phyloP scores from a whole-genome alignment of 1,140 invertebrate genomes.

The Heliconius himera region DNA sequence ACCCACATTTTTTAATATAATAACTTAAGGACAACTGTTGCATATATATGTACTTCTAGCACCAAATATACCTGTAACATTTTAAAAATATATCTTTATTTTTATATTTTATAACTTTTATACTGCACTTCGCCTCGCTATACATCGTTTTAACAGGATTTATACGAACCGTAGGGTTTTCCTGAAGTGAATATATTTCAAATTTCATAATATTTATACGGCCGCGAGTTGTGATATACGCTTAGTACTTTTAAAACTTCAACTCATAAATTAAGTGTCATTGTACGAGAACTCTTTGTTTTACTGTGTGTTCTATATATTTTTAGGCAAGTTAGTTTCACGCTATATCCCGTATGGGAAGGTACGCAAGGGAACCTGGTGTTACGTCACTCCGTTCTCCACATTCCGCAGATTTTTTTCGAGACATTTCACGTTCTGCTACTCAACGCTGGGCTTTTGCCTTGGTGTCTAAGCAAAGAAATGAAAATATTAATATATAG shows the following conservation, averaged over 20 bases:
- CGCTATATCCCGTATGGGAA: no score
- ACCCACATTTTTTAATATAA: no score
- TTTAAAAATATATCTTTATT: constrained; percentile 7
- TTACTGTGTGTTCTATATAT: no score
- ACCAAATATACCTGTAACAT: not conserved
- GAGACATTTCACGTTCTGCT: no score
- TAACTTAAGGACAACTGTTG: not conserved
- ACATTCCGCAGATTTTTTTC: no score
- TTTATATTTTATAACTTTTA: not conserved
- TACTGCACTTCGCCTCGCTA: not conserved
- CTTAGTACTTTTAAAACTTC: not conserved
- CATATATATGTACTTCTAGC: not conserved
- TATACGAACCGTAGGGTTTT: constrained; percentile 4
- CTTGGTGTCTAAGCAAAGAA: no score
- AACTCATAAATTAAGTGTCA: not conserved
- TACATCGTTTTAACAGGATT: constrained; percentile 13
- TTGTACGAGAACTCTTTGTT: not conserved
- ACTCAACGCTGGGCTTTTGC: no score
- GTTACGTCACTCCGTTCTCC: no score
- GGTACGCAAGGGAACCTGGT: no score
- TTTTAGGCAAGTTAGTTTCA: no score
- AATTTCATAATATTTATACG: constrained; percentile 11
- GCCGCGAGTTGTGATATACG: not conserved
- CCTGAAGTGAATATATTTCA: constrained; percentile 13
- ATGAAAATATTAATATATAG: no score